A percentile compares a stretch with the other conserved stretches of the same genome.
phyloP scores from a whole-genome alignment of 2,113 vertebrate genomes.

The Lonchura striata region DNA sequence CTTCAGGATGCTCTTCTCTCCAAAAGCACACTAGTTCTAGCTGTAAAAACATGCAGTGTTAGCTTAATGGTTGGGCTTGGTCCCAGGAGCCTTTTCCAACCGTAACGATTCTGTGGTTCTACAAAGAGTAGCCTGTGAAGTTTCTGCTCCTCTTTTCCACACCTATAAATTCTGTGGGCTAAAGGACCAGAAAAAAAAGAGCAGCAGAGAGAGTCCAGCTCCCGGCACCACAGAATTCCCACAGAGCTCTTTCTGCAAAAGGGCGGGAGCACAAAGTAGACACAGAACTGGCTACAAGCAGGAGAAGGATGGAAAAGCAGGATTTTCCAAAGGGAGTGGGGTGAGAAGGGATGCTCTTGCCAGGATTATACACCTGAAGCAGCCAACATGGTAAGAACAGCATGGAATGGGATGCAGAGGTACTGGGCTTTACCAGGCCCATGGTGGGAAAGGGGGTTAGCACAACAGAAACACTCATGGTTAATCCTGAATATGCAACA shows the following conservation, averaged over 20 bases:
- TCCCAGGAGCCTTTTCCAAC: neutral
- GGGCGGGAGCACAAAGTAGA: fast-evolving
- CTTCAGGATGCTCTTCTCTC: neutral
- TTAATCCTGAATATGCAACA: neutral
- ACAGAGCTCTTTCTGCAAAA: neutral
- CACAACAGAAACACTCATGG: neutral
- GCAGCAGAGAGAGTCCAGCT: neutral
- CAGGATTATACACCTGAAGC: neutral
- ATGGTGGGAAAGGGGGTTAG: neutral
- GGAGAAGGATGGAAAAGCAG: neutral
- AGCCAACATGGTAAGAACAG: neutral
- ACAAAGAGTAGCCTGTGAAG: neutral
- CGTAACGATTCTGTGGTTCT: neutral
- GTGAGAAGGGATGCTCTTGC: neutral
- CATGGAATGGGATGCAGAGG: neutral
- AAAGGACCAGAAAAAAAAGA: neutral
- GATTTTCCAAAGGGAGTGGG: neutral
- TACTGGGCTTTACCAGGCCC: neutral
- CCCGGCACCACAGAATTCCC: neutral
- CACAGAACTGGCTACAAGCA: neutral
- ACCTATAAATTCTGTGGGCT: neutral
- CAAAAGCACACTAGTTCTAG: neutral
- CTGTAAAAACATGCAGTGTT: fast-evolving
- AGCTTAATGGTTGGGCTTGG: fast-evolving
- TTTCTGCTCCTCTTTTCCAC: neutral